These are phyloP conservation scores for Aphyosemion australe DNA, from an alignment of 2,113 vertebrate genomes.

Conservation along the genomic window DNA sequence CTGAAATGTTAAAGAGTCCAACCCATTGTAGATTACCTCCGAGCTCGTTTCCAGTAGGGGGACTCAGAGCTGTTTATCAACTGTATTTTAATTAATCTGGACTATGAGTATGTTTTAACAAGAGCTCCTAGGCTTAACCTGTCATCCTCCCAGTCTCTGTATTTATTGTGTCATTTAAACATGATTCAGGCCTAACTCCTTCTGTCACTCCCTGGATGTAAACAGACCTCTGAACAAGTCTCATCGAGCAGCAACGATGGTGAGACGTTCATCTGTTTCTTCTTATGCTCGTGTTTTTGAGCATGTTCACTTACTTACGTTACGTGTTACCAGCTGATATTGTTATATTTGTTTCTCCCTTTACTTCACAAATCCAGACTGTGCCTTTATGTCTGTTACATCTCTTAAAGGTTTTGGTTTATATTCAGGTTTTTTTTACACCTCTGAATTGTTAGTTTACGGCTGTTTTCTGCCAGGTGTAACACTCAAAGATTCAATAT, in stretches of 20 bases:
- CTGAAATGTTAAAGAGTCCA: slow-evolving; percentile 21
- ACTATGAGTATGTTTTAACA: neutral
- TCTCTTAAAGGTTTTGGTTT: too few species aligned
- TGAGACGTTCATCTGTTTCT: slow-evolving; percentile 24
- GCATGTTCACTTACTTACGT: too few species aligned
- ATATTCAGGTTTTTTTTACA: too few species aligned
- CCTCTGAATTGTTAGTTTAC: too few species aligned
- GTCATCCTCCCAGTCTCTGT: neutral
- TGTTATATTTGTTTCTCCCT: too few species aligned
- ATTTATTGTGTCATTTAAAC: neutral
- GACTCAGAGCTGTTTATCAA: neutral
- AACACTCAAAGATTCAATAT: too few species aligned
- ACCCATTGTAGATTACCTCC: slow-evolving; percentile 19
- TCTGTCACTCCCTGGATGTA: neutral
- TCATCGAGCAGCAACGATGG: slow-evolving; percentile 44
- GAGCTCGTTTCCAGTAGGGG: slow-evolving; percentile 37
- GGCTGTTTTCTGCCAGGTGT: too few species aligned
- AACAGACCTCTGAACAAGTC: slow-evolving; percentile 21
- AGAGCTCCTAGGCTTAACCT: neutral
- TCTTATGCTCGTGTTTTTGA: too few species aligned
- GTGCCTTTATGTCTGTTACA: too few species aligned
- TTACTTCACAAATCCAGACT: too few species aligned
- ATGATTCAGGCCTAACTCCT: slow-evolving; percentile 14
- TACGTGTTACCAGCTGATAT: too few species aligned
- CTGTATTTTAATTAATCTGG: neutral